Conservation (phyloP, 1,140 invertebrate species). For the Pseudomyrmex dendroicus region DNA sequence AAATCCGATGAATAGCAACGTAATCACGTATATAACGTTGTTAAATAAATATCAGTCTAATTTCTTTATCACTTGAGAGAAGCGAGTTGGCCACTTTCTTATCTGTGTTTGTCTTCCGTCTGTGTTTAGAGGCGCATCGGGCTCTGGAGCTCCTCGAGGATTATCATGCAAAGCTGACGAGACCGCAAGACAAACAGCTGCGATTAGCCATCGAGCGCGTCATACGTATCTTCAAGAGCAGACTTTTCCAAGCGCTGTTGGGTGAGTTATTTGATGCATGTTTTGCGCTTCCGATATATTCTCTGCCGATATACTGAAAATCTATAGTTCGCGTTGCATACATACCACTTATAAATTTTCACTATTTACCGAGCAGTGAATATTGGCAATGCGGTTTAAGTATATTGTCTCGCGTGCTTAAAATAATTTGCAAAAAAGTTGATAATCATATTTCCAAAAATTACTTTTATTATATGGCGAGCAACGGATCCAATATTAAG, state of each 20-base stretch:
- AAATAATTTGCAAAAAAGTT: too few relatives aligned
- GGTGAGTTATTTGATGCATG: constrained; percentile 88
- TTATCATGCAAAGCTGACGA: constrained; percentile 96
- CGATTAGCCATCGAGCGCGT: constrained; percentile 98
- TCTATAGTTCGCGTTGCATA: background rate
- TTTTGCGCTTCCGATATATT: background rate
- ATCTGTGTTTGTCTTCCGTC: constrained; percentile 40
- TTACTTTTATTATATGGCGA: background rate
- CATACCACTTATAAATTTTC: too few relatives aligned
- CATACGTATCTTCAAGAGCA: constrained; percentile 98
- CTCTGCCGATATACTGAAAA: too few relatives aligned
- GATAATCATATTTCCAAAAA: background rate
- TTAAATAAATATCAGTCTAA: background rate
- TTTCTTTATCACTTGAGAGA: too few relatives aligned
- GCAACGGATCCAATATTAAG: background rate
- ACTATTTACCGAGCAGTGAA: too few relatives aligned
- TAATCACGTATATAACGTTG: background rate
- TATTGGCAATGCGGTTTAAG: too few relatives aligned
- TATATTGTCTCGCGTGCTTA: too few relatives aligned
- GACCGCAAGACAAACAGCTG: constrained; percentile 96
- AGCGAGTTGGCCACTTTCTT: background rate
- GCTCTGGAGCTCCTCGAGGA: constrained; percentile 98
- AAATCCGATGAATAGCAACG: background rate
- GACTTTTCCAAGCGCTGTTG: constrained; percentile 97
- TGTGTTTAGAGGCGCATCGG: constrained; percentile 95